Evolutionary conservation across 2,888 invertebrate species (phyloP).

Genomic region (Ectropis crepuscularia): DNA sequence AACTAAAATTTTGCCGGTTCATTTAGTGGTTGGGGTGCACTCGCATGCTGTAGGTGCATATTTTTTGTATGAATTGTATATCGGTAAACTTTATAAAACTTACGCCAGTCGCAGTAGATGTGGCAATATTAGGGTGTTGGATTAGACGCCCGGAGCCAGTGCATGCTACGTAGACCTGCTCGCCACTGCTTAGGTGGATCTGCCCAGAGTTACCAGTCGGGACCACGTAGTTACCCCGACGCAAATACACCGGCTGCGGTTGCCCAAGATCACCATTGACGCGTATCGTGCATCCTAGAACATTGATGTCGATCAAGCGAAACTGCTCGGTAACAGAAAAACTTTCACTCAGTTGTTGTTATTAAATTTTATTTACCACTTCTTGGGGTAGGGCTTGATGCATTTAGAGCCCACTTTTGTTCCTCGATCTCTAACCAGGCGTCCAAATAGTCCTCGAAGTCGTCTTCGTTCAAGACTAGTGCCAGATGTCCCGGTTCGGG

Average conservation of each 20-base stretch:
- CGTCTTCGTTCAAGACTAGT: slow-evolving; percentile 69
- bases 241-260: slow-evolving; percentile 86
- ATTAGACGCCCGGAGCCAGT: slow-evolving; percentile 64
- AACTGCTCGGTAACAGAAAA: not conserved
- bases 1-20: too few relatives aligned
- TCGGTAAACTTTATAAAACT: slow-evolving; percentile 39
- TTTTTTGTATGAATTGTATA: too few relatives aligned
- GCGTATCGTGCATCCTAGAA: slow-evolving; percentile 72
- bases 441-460: slow-evolving; percentile 78
- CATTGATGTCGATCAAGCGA: not conserved
- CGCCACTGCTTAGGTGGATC: slow-evolving; percentile 60
- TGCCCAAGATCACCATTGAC: slow-evolving; percentile 79
- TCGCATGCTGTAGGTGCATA: too few relatives aligned
- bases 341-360: not conserved
- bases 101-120: slow-evolving; percentile 59
- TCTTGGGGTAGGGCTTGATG: slow-evolving; percentile 43
- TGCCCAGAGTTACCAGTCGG: slow-evolving; percentile 66
- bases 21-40: too few relatives aligned
- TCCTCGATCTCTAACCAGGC: slow-evolving; percentile 67
- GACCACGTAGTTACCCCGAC: slow-evolving; percentile 60
- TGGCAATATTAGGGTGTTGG: slow-evolving; percentile 59
- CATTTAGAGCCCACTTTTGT: slow-evolving; percentile 51
- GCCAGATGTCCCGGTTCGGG: slow-evolving; percentile 71
- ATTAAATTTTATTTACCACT: slow-evolving; percentile 54
- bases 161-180: slow-evolving; percentile 66